Conservation (phyloP, 2,888 invertebrate species). For the Drosophila histrio region DNA sequence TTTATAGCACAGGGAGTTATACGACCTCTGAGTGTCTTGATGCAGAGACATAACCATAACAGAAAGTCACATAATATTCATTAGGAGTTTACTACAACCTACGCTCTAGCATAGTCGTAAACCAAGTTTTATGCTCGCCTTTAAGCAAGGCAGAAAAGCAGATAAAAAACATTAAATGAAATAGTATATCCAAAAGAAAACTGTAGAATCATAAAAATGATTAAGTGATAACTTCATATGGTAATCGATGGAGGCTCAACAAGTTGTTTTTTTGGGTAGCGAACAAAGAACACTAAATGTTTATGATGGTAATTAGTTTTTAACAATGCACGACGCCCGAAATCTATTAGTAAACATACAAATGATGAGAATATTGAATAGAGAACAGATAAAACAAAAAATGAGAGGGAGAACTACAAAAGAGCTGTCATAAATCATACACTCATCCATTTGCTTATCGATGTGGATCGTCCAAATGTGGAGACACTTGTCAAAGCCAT, state of each 20-base stretch:
- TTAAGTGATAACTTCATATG: conserved; percentile 63
- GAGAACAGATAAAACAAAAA: conserved; percentile 2
- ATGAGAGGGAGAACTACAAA: conserved; percentile 15
- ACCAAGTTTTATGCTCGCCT: conserved; percentile 36
- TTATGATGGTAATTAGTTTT: conserved; percentile 62
- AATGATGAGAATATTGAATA: conserved; percentile 23
- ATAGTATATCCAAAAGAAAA: conserved; percentile 18
- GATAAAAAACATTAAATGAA: conserved; percentile 7
- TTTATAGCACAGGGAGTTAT: conserved; percentile 6
- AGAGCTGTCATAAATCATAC: conserved; percentile 61
- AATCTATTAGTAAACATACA: conserved; percentile 37
- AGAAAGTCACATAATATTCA: conserved; percentile 48
- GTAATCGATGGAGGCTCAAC: conserved; percentile 24
- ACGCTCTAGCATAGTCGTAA: conserved; percentile 27
- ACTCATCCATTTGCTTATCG: conserved; percentile 19
- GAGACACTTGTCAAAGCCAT: conserved; percentile 64
- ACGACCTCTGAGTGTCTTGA: background rate
- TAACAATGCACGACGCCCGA: conserved; percentile 41
- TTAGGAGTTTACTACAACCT: conserved; percentile 37
- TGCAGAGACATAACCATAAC: conserved; percentile 14
- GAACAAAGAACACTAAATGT: conserved; percentile 42
- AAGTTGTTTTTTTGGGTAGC: conserved; percentile 18
- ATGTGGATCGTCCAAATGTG: conserved; percentile 37
- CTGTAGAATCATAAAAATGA: conserved; percentile 52
- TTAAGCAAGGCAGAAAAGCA: conserved; percentile 21